phyloP scores from a whole-genome alignment of 1,140 invertebrate species.

The Macrotrachela quadricornifera region DNA sequence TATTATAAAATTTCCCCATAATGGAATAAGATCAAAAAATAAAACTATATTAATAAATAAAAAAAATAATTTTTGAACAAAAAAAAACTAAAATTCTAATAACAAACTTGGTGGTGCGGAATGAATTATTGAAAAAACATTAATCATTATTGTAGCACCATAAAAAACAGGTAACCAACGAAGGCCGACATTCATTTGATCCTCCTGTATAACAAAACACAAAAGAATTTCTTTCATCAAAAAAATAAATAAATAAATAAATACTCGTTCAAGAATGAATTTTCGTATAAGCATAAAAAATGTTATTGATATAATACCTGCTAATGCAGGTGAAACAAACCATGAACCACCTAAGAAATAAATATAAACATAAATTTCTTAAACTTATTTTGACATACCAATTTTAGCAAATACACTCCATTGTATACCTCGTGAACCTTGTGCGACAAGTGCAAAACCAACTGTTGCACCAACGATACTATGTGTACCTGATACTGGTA shows the following conservation, averaged over 20 bases:
- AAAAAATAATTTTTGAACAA: not conserved
- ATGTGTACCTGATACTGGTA: slow-evolving; percentile 91
- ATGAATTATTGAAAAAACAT: slow-evolving; percentile 71
- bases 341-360: slow-evolving; percentile 57
- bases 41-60: slow-evolving; percentile 38
- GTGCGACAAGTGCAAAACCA: slow-evolving; percentile 74
- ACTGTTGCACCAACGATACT: slow-evolving; percentile 91
- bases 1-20: slow-evolving; percentile 50
- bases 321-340: slow-evolving; percentile 83
- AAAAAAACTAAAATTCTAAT: not conserved
- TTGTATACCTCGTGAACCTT: slow-evolving; percentile 35
- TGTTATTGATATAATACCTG: slow-evolving; percentile 61
- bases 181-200: slow-evolving; percentile 61
- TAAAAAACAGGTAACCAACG: slow-evolving; percentile 70
- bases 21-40: slow-evolving; percentile 61
- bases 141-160: slow-evolving; percentile 66
- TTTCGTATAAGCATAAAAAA: slow-evolving; percentile 58
- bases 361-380: not conserved
- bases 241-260: not conserved
- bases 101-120: slow-evolving; percentile 71
- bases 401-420: slow-evolving; percentile 32
- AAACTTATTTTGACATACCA: slow-evolving; percentile 34
- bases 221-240: not conserved
- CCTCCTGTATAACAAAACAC: slow-evolving; percentile 24
- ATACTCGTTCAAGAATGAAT: slow-evolving; percentile 51